Base-by-base conservation (phyloP, 2,113 vertebrate genomes). In the Plecturocebus donacophilus region DNA sequence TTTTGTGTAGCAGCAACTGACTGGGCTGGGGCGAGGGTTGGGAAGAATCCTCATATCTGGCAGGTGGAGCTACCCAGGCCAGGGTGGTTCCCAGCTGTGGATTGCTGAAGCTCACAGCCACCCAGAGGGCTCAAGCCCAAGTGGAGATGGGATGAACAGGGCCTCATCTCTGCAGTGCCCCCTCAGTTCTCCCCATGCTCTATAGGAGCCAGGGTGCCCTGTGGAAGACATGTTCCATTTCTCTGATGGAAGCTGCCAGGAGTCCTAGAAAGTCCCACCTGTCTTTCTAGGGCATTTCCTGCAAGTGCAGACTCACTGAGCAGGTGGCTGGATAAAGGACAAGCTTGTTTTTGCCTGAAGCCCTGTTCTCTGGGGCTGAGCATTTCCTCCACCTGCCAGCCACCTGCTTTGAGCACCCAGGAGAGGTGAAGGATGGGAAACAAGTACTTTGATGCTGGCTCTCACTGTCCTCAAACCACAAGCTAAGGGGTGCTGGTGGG, bases 261-360 rank as follows among this genome's bases (percentile, higher is more conserved):
- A 38, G 56, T 58, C 89, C 49, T 9, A 58, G 45, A 25, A 45
- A 38, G 49, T 32, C 19, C 52, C 61, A 73, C 76, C 94, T 64
- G 71, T 61, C 88, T 58, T 82, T 68, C 68, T 4, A 64, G 95
- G 76, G 54, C 61, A 14, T 61, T 95, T 73, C 64, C 47, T 93
- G 89, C 16, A 58, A 84, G n/a, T 30, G 45, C 40, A 79, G 93
- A 64, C 93, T 84, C 68, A 30, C 42, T 2, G 45, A 98, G 76
- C 56, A 92, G 91, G 92, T 85, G 96, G 88, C 56, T 52, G 35
- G 52, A 76, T 71, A 58, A 95, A 93, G 38, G 47, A 75, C 25
- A 56, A 70, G 68, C 42, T 76, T 79, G 21, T 27, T 93, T 94
- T 84, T 73, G 91, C 56, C 84, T 56, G 23, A 30, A 76, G 80